phyloP scores from a whole-genome alignment of 2,888 invertebrate species.

The Lithodes maja region DNA sequence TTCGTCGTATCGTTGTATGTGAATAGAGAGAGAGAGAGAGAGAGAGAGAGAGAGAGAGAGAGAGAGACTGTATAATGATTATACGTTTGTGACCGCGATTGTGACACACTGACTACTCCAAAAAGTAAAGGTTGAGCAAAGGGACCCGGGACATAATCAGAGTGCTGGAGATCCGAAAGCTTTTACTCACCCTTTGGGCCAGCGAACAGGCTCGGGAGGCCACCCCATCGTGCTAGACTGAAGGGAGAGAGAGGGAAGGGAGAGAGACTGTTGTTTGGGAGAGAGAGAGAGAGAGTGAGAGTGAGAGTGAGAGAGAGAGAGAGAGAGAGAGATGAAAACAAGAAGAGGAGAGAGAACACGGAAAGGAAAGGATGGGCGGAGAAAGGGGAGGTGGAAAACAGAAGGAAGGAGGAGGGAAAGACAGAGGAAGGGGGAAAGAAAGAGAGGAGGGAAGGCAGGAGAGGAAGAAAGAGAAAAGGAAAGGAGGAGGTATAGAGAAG shows the following conservation, averaged over 20 bases:
- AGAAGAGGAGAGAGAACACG: background rate
- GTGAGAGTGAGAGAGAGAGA: background rate
- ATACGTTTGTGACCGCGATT: no score
- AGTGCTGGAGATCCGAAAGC: no score
- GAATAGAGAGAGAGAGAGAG: no score
- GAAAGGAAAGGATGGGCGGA: background rate
- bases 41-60: no score
- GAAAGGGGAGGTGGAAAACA: background rate
- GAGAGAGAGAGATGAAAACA: background rate
- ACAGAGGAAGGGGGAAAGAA: background rate
- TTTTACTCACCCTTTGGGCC: no score
- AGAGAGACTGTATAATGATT: no score
- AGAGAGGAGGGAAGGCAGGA: slow-evolving; percentile 4
- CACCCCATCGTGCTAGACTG: background rate
- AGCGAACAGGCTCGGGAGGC: no score
- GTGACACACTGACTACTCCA: no score
- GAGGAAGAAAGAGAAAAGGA: background rate
- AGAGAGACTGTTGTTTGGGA: background rate
- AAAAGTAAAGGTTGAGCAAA: no score
- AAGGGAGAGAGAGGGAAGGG: background rate
- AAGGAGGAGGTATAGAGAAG: background rate
- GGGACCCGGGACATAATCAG: no score
- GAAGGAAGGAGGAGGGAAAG: background rate
- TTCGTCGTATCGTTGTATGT: no score
- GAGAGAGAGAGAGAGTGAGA: slow-evolving; percentile 17